Conservation (phyloP, 1,140 invertebrate species). For the Bombus pyrosoma region DNA sequence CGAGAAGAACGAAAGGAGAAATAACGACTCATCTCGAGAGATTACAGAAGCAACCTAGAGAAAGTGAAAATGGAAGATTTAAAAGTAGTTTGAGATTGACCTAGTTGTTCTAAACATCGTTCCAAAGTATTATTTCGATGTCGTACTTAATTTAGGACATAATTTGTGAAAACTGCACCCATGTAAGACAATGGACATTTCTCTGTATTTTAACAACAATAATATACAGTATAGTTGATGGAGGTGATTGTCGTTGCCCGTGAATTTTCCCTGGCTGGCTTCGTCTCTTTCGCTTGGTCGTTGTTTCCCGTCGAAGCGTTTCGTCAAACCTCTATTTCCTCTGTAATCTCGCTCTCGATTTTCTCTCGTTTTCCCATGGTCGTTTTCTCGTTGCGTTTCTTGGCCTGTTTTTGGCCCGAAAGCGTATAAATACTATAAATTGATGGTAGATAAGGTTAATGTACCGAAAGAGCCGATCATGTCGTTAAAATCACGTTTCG, state of each 20-base stretch:
- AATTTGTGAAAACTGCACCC: too few species aligned
- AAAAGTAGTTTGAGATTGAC: too few species aligned
- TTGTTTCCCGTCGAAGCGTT: background rate
- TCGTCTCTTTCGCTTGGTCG: background rate
- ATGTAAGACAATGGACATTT: too few species aligned
- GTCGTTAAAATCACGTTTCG: conserved; percentile 1
- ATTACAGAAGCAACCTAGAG: too few species aligned
- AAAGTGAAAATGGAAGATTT: too few species aligned
- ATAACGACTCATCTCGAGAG: too few species aligned
- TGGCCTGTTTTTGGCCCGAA: background rate
- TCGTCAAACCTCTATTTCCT: background rate
- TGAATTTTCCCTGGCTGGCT: conserved; percentile 1
- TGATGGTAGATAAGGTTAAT: conserved; percentile 3
- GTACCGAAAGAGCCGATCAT: background rate
- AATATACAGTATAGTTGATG: too few species aligned
- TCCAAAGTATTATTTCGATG: conserved; percentile 6
- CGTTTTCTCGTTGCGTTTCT: conserved; percentile 7
- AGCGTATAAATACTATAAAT: background rate
- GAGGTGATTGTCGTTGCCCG: background rate
- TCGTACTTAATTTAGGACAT: conserved; percentile 17
- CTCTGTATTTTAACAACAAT: too few species aligned
- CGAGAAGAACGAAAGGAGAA: conserved; percentile 11
- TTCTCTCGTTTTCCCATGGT: conserved; percentile 6
- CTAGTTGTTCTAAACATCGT: too few species aligned
- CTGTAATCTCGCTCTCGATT: background rate